A percentile compares a stretch with the other conserved stretches of the same genome.
Evolutionary conservation across 2,113 vertebrate genomes (phyloP).

Genomic region (Geothlypis trichas): DNA sequence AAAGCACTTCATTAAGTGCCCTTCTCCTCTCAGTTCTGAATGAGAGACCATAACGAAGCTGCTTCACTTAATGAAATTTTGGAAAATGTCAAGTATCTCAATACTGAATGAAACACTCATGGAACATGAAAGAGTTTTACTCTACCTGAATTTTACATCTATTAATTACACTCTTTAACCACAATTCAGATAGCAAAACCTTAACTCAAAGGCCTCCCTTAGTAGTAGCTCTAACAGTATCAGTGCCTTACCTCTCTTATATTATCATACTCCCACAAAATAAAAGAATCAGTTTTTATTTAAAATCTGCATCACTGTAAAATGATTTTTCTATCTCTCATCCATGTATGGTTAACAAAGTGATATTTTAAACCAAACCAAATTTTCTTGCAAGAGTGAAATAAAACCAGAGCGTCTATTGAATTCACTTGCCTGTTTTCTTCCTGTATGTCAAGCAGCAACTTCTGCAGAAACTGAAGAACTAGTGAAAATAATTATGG

Average conservation of each 20-base stretch:
- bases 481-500: constrained; percentile 72
- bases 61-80: background rate
- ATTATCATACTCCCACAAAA: background rate
- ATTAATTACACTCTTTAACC: background rate
- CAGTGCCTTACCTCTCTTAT: background rate
- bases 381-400: background rate
- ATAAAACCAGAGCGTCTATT: background rate
- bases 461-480: constrained; percentile 84
- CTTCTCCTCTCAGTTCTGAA: background rate
- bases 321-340: background rate
- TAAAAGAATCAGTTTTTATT: background rate
- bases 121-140: background rate
- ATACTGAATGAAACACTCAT: background rate
- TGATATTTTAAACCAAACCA: background rate
- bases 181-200: background rate
- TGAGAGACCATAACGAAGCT: background rate
- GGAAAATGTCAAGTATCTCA: background rate
- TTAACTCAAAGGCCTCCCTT: background rate
- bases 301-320: background rate
- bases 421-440: constrained; percentile 83
- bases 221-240: background rate
- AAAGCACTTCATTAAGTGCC: background rate
- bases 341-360: background rate
- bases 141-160: background rate
- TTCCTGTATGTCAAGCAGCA: constrained; percentile 78